Evolutionary conservation across 2,888 invertebrate genomes (phyloP).

Genomic region (Papilio demoleus): DNA sequence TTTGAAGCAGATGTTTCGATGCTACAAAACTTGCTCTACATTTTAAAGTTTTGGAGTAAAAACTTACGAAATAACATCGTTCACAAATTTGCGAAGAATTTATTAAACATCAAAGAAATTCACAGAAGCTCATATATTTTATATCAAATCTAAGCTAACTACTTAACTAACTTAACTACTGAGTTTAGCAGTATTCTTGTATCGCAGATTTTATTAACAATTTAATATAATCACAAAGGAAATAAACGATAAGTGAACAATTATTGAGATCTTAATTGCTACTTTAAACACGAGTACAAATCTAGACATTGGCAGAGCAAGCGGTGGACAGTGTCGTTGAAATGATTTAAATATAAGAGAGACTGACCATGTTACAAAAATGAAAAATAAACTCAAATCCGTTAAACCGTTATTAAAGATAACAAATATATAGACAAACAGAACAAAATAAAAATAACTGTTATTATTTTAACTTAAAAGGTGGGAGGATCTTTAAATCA

Average conservation of each 20-base stretch:
- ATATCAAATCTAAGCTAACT: not conserved
- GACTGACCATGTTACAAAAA: too few species aligned
- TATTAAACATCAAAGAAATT: not conserved
- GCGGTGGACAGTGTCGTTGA: too few species aligned
- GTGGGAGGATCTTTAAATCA: too few species aligned
- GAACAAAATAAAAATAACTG: too few species aligned
- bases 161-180: not conserved
- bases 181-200: not conserved
- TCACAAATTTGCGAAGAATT: not conserved
- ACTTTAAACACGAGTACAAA: constrained; percentile 23
- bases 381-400: too few species aligned
- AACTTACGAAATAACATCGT: not conserved
- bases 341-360: too few species aligned
- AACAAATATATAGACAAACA: too few species aligned
- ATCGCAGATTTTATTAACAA: not conserved
- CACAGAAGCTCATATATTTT: not conserved
- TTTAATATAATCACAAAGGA: not conserved
- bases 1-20: constrained; percentile 21
- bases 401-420: too few species aligned
- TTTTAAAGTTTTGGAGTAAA: constrained; percentile 3
- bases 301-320: too few species aligned
- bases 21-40: constrained; percentile 1
- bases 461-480: too few species aligned
- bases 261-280: not conserved
- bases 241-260: too few species aligned